phyloP scores from a whole-genome alignment of 2,113 vertebrate genomes.

The Zeus faber region DNA sequence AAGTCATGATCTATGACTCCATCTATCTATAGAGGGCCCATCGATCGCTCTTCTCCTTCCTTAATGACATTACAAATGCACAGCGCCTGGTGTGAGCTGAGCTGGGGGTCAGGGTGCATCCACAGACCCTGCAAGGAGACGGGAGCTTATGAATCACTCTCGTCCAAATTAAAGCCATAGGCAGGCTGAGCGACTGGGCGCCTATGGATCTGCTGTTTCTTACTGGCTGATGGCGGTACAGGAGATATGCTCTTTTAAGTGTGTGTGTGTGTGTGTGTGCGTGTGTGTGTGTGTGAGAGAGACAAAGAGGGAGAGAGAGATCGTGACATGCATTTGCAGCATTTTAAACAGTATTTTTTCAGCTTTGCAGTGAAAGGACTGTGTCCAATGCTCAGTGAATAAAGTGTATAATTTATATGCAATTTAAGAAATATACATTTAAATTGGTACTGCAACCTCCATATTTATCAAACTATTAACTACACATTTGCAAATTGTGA shows the following conservation, averaged over 20 bases:
- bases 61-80: slow-evolving; percentile 56
- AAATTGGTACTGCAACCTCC: too few species aligned
- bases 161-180: too few species aligned
- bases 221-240: slow-evolving; percentile 36
- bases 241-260: not conserved
- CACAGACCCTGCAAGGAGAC: slow-evolving; percentile 16
- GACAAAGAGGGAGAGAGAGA: too few species aligned
- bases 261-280: not conserved
- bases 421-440: too few species aligned
- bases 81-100: slow-evolving; percentile 23
- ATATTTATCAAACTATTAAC: too few species aligned
- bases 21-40: slow-evolving; percentile 67
- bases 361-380: too few species aligned
- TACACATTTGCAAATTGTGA: too few species aligned
- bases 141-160: too few species aligned
- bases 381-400: too few species aligned
- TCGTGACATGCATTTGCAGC: too few species aligned
- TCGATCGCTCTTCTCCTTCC: slow-evolving; percentile 62
- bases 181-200: not conserved
- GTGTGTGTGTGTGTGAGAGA: not conserved
- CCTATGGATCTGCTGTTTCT: slow-evolving; percentile 37
- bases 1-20: slow-evolving; percentile 62
- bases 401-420: too few species aligned
- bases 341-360: too few species aligned
- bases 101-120: slow-evolving; percentile 42